Evolutionary conservation across 2,797 vertebrate genomes (phyloP), one percentile per base, ranked within the genome.

Genomic region (Cottoperca gobio): DNA sequence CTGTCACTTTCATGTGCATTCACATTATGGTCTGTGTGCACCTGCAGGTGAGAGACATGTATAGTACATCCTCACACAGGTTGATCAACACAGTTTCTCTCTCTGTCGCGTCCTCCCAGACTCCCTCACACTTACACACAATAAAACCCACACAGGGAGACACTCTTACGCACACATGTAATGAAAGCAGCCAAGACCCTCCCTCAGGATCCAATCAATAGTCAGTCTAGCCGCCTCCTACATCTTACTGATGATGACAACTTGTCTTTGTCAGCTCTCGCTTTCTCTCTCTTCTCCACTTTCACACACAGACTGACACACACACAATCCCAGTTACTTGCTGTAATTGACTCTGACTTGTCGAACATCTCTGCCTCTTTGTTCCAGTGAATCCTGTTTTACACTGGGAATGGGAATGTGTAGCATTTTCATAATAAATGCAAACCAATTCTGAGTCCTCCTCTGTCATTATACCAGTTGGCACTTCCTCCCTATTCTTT

Each of bases 171-270:
- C 37, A 28, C 60, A 64, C 37, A 23, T 26, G 21, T 59, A 71
- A n/a, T 19, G 2, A 45, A 65, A 63, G 71, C 62, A 73, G 64
- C 37, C n/a, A 21, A 70, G 53, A 78, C 73, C 73, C 71, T 83
- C 73, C 70, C 74, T 59, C 3, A 79, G 75, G 78, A 85, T 49
- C 75, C 73, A 81, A 83, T 79, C 82, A 83, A 68, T 78, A 73
- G 67, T 78, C 68, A 16, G 75, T 84, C 77, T 78, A 43, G 57
- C 78, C 78, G 53, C 71, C 83, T 84, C 83, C 88, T 61, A 85
- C 86, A 43, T 71, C 12, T 57, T 63, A 1, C 70, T 33, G 50
- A 85, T 71, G 70, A 78, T 86, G 82, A 83, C 76, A 70, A 80
- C 71, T 69, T 61, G 74, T 84, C 62, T 76, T 79, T 82, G 74